These are phyloP conservation scores for Eciton burchellii DNA, from an alignment of 1,140 invertebrate species.

Conservation along the genomic window DNA sequence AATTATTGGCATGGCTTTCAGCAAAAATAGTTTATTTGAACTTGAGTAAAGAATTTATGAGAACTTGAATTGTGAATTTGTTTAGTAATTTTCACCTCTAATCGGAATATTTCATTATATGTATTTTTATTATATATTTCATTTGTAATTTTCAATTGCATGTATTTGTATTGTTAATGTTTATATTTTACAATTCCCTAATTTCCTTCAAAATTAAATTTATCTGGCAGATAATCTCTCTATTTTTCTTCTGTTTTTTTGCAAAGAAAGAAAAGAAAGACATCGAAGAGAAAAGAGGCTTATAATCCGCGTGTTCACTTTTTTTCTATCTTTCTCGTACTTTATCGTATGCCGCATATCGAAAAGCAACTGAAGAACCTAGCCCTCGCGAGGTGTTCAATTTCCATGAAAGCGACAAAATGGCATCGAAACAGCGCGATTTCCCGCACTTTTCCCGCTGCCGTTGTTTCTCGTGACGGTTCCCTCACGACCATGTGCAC, in stretches of 20 bases:
- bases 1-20: not conserved
- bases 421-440: constrained; percentile 59
- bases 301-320: constrained; percentile 6
- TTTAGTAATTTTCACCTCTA: not conserved
- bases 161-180: constrained; percentile 1
- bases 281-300: not conserved
- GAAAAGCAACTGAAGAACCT: constrained; percentile 59
- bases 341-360: constrained; percentile 33
- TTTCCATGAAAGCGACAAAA: constrained; percentile 72
- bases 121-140: not conserved
- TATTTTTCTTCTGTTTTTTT: not conserved
- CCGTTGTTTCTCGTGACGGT: constrained; percentile 9
- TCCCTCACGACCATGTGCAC: constrained; percentile 38
- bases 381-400: constrained; percentile 64
- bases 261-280: too few relatives aligned
- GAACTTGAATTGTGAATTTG: not conserved
- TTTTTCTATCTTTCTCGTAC: constrained; percentile 27
- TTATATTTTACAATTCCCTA: constrained; percentile 15
- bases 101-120: not conserved
- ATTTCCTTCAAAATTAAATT: not conserved
- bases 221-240: not conserved
- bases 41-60: not conserved
- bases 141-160: not conserved
- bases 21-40: not conserved
- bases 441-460: constrained; percentile 2